These are phyloP conservation scores for Colletes latitarsis DNA, from an alignment of 1,140 invertebrate species.

Conservation along the genomic window DNA sequence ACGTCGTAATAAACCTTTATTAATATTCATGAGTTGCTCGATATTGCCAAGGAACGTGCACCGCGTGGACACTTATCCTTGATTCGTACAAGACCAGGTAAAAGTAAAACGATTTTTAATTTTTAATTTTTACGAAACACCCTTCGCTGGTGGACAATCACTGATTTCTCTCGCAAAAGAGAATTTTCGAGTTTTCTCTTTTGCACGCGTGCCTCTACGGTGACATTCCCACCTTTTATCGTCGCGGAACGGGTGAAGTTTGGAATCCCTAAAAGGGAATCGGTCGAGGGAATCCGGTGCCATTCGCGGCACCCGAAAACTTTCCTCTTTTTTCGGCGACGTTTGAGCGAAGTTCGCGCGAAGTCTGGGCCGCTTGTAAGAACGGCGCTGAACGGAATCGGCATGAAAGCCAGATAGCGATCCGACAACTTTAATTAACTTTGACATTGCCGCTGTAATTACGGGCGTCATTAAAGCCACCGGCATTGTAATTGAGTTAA, in stretches of 20 bases:
- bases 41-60: too few species aligned
- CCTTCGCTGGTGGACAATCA: too few species aligned
- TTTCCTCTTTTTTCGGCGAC: conserved; percentile 1
- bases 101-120: too few species aligned
- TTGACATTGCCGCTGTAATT: conserved; percentile 69
- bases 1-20: too few species aligned
- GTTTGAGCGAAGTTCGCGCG: conserved; percentile 25
- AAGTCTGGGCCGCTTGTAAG: conserved; percentile 28
- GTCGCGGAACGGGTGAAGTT: background rate
- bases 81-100: too few species aligned
- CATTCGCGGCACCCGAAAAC: conserved; percentile 12
- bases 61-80: too few species aligned
- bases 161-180: too few species aligned
- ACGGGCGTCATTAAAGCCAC: conserved; percentile 63
- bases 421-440: conserved; percentile 70
- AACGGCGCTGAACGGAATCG: conserved; percentile 53
- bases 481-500: conserved; percentile 69
- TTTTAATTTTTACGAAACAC: too few species aligned
- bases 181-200: too few species aligned
- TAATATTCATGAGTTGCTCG: too few species aligned
- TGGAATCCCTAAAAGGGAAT: conserved; percentile 8
- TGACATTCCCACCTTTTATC: background rate
- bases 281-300: conserved; percentile 12
- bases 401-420: conserved; percentile 68
- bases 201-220: too few species aligned